Percentiles rank a stretch among this genome's conserved stretches.
phyloP scores from a whole-genome alignment of 2,797 vertebrate genomes.

The Scyliorhinus canicula region DNA sequence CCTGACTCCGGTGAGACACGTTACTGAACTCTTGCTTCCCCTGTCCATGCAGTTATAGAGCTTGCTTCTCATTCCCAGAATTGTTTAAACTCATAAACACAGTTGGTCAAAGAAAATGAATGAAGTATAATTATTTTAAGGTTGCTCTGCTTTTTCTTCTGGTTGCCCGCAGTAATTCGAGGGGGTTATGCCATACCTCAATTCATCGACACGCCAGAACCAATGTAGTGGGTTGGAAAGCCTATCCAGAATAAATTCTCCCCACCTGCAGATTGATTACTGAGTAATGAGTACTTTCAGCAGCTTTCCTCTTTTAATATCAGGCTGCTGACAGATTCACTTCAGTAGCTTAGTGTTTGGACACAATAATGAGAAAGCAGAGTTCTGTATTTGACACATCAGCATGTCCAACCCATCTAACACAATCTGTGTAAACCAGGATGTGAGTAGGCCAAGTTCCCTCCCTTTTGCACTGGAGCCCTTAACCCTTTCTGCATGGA shows the following conservation, averaged over 20 bases:
- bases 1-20: background rate
- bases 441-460: background rate
- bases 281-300: background rate
- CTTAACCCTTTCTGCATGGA: background rate
- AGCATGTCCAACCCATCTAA: background rate
- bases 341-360: background rate
- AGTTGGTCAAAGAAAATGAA: background rate
- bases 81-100: background rate
- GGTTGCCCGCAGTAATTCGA: too few species aligned
- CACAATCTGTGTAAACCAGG: background rate
- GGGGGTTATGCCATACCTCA: background rate
- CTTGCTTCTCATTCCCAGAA: background rate
- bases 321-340: background rate
- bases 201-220: background rate
- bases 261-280: background rate
- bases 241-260: background rate
- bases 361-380: constrained; percentile 11
- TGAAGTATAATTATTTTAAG: background rate
- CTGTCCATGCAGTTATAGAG: background rate
- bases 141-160: background rate
- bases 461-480: background rate
- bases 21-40: background rate
- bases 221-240: background rate
- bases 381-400: background rate
- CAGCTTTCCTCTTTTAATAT: background rate